phyloP scores from a whole-genome alignment of 2,888 invertebrate species.

The Scelioninae gen. 2 region DNA sequence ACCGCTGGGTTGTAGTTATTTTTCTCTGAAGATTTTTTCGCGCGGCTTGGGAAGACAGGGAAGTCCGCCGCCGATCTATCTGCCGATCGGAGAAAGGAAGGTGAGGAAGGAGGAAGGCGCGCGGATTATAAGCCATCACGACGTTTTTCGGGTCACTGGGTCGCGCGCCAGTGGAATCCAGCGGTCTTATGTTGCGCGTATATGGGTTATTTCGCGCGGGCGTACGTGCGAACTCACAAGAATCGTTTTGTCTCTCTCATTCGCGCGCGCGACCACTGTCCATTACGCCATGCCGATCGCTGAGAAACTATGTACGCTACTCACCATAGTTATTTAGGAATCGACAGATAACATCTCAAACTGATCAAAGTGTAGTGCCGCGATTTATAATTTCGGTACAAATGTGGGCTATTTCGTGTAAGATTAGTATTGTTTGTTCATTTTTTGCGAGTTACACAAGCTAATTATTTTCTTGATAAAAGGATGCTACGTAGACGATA shows the following conservation, averaged over 20 bases:
- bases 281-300: conserved; percentile 4
- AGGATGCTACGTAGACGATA: conserved; percentile 31
- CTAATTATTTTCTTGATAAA: conserved; percentile 39
- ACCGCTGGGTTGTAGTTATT: conserved; percentile 45
- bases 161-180: conserved; percentile 68
- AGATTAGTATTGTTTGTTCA: conserved; percentile 27
- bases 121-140: conserved; percentile 64
- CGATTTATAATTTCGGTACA: conserved; percentile 28
- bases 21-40: conserved; percentile 32
- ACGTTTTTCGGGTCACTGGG: conserved; percentile 74
- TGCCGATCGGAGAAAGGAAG: conserved; percentile 41
- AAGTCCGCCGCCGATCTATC: conserved; percentile 1
- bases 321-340: conserved; percentile 35
- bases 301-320: conserved; percentile 48
- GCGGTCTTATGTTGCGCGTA: conserved; percentile 52
- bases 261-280: conserved; percentile 30
- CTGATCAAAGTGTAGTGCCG: conserved; percentile 27
- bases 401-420: neutral
- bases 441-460: conserved; percentile 13
- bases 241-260: conserved; percentile 21
- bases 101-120: conserved; percentile 31
- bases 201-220: conserved; percentile 56
- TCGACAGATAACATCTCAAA: conserved; percentile 34
- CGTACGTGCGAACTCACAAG: conserved; percentile 55
- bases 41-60: conserved; percentile 30